These are phyloP conservation scores for Epizoanthus illoricatus DNA, from an alignment of 92 coral and sea anemone species.

Conservation along the genomic window DNA sequence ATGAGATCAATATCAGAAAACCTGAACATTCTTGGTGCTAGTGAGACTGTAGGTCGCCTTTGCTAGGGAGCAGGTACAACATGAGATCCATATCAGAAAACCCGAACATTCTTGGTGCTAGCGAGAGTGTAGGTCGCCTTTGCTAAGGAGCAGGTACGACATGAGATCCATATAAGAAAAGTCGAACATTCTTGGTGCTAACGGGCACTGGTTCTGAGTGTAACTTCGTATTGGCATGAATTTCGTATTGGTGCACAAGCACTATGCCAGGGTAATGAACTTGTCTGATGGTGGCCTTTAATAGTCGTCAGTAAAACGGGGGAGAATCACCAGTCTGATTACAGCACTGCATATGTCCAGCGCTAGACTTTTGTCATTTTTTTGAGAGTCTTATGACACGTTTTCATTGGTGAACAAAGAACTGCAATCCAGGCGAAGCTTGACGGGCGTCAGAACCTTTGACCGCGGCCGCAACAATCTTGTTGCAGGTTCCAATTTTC, in stretches of 20 bases:
- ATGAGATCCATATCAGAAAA: slow-evolving; percentile 53
- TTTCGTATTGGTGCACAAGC: not conserved
- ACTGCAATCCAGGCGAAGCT: no score
- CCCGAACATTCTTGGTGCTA: slow-evolving; percentile 55
- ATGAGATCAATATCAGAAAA: slow-evolving; percentile 52
- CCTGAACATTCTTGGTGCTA: slow-evolving; percentile 55
- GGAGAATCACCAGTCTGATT: no score
- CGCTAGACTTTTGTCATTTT: no score
- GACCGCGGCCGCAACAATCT: no score
- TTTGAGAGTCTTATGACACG: no score
- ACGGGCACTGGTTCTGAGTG: not conserved
- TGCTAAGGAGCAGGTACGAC: slow-evolving; percentile 70
- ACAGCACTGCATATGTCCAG: no score
- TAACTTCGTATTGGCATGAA: not conserved
- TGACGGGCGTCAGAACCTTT: no score
- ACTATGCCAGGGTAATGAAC: no score
- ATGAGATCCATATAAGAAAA: slow-evolving; percentile 51
- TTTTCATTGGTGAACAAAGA: no score
- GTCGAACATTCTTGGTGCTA: slow-evolving; percentile 50
- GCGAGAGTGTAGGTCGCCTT: not conserved
- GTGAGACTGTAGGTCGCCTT: not conserved
- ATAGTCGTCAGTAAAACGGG: no score
- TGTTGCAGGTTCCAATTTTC: no score
- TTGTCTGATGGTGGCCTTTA: no score
- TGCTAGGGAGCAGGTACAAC: slow-evolving; percentile 71